Evolutionary conservation across 2,888 invertebrate species (phyloP), one percentile per base, ranked within the genome.

Genomic region (Ennomos erosarius): DNA sequence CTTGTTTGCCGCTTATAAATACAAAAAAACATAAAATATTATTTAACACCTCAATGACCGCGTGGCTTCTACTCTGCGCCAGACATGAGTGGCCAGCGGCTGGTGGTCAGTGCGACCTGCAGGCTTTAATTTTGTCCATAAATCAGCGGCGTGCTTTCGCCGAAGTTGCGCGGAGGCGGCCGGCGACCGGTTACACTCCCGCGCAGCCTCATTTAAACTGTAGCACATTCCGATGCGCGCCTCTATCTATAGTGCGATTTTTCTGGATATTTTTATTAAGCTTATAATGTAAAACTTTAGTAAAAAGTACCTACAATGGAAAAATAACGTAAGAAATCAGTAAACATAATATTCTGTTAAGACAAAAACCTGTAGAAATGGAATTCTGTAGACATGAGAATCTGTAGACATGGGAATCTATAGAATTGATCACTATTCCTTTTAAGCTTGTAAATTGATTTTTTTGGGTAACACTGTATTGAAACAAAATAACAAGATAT

Each of bases 191-290:
- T 90, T 85, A 82, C 70, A 82, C 88, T 82, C 82, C 84, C 75
- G 85, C 84, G 80, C 89, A 87, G 87, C 88, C 92, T 91, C 91
- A 90, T 92, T 91, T 92, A 91, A 92, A 91, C 90, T 91, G 90
- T 91, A 91, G 90, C 91, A 92, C 91, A 92, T 92, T 92, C 92
- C 91, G 79, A 67, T 68, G 74, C 69, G 71, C 72, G 76, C 66
- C 71, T 70, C 67, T 79, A 87, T 82, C 73, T 80, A 80, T 90
- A 89, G 88, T 78, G 74, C 49, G 59, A 42, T 57, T 51, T 55
- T 42, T 10, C 38, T 48, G 44, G 59, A 54, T 58, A 64, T 65
- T 56, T 68, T 67, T 68, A 55, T 61, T 62, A 47, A 12, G 36
- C 10, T 10, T 37, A 16, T 37, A 10, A 10, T 36, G 66, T 64